These are phyloP conservation scores for Bostrychus sinensis DNA, from an alignment of 2,113 vertebrate genomes.

Conservation along the genomic window DNA sequence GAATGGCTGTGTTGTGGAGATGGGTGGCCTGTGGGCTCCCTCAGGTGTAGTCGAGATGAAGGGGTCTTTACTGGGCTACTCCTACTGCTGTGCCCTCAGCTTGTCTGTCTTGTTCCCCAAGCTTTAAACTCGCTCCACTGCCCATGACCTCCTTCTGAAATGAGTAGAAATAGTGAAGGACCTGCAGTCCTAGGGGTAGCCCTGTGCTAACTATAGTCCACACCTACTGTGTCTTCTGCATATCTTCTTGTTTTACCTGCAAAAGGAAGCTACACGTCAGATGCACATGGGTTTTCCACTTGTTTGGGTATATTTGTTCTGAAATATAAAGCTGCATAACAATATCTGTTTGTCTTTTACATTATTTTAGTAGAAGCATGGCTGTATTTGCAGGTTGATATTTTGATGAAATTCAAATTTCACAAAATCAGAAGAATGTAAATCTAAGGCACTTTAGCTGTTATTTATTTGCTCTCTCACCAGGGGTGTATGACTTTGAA, in stretches of 20 bases:
- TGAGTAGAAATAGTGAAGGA: conserved; percentile 42
- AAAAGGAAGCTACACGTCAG: background rate
- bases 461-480: conserved; percentile 49
- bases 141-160: conserved; percentile 69
- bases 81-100: conserved; percentile 62
- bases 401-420: conserved; percentile 44
- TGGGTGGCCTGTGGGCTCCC: conserved; percentile 70
- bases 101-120: conserved; percentile 59
- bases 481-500: conserved; percentile 32
- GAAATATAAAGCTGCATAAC: conserved; percentile 41
- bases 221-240: conserved; percentile 21
- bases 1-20: conserved; percentile 35
- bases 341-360: conserved; percentile 12
- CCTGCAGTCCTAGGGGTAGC: conserved; percentile 44
- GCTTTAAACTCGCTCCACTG: conserved; percentile 66
- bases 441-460: conserved; percentile 35
- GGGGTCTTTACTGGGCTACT: conserved; percentile 69
- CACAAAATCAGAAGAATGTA: conserved; percentile 45
- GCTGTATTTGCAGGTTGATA: conserved; percentile 27
- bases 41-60: conserved; percentile 79
- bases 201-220: conserved; percentile 43
- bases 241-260: conserved; percentile 1
- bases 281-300: too few relatives aligned
- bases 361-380: background rate
- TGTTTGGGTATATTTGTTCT: conserved; percentile 17